Conservation (phyloP, 2,113 vertebrate species). For the Lichenostomus cassidix region DNA sequence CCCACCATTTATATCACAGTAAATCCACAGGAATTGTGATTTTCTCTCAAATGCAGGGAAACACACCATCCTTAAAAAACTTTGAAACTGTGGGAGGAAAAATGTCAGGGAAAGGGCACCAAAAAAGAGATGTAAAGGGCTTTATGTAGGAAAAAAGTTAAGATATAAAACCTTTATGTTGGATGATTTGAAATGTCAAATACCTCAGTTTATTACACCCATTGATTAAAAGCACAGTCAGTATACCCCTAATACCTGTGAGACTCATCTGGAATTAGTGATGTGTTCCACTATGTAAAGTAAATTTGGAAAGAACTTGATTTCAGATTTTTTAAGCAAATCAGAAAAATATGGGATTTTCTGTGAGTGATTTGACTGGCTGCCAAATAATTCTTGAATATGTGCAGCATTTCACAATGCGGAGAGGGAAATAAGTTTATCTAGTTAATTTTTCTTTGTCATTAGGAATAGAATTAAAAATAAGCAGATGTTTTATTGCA, state of each 20-base stretch:
- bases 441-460: neutral
- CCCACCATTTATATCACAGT: neutral
- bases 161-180: neutral
- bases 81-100: neutral
- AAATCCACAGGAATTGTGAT: neutral
- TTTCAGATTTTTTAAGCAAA: neutral
- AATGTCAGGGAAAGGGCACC: neutral
- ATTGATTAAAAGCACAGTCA: neutral
- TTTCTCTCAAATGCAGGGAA: neutral
- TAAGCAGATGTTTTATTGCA: neutral
- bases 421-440: neutral
- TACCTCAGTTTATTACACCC: neutral
- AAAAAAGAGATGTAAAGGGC: neutral
- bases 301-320: neutral
- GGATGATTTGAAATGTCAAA: neutral
- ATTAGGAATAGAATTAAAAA: neutral
- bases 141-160: neutral
- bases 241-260: neutral
- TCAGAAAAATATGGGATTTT: neutral
- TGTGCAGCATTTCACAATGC: neutral
- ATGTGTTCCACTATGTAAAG: neutral
- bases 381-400: neutral
- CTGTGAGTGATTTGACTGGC: neutral
- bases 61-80: neutral
- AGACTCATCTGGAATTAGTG: neutral